Base-by-base conservation (phyloP, 2,113 vertebrate genomes). In the Marmota flaviventris region DNA sequence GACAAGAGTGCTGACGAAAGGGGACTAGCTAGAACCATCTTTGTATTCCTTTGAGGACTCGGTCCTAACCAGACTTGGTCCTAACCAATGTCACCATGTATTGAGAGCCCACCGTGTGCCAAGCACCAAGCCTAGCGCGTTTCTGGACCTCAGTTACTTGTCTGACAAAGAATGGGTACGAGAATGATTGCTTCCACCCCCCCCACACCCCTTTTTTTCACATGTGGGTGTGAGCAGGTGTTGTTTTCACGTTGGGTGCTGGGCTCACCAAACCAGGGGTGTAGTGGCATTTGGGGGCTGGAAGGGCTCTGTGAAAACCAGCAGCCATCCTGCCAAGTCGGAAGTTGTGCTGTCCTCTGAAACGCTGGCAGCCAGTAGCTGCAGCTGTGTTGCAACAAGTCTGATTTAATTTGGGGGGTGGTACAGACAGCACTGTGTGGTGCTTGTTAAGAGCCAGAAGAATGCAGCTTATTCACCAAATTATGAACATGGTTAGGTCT, bases 381-480 rank as follows among this genome's bases (percentile, higher is more conserved):
- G 97, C 97, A 98, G 98, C 98, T 98, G 97, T 93, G 97, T 94
- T 85, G 92, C 96, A 94, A 96, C 89, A 92, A 97, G 97, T 95
- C 96, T 90, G 79, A 93, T 84, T 96, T 95, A 97, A 97, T 98
- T 95, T 89, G 91, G 78, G 89, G 97, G 96, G 93, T 96, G 96
- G 97, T 85, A 90, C 97, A 93, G 93, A 93, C 67, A 88, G 86
- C 86, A 84, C 97, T 96, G 94, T 94, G 96, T 56, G 65, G 91
- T 42, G 70, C 95, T 96, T 97, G 84, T 94, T 81, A 72, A 96
- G 96, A 97, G 72, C 75, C 88, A 94, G 83, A 98, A 98, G 96
- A 98, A 97, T 96, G 89, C 76, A 73, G 88, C 65, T 84, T 73
- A 96, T 97, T 98, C 97, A 97, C 91, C 89, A 63, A 7, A 86